These are phyloP conservation scores for Drosophila pegasa DNA, from an alignment of 2,888 invertebrate genomes.

Conservation along the genomic window DNA sequence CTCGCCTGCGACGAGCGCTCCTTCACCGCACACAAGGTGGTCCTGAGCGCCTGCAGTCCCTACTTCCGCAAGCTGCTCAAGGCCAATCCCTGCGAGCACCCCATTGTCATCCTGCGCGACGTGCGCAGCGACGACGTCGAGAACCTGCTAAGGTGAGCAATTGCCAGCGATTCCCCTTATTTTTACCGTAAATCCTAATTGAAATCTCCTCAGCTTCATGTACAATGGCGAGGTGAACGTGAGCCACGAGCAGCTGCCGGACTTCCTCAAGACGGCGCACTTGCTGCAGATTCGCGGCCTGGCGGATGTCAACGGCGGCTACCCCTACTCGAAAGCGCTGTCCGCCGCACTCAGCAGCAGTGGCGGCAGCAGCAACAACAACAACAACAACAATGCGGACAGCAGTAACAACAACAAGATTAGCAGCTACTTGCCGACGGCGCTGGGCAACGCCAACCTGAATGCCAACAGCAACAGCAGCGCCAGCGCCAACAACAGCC, in stretches of 20 bases:
- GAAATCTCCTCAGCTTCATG: slow-evolving; percentile 90
- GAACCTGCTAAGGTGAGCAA: slow-evolving; percentile 90
- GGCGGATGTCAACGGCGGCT: slow-evolving; percentile 89
- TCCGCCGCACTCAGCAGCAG: slow-evolving; percentile 64
- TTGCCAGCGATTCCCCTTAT: not conserved
- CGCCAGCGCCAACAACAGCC: slow-evolving; percentile 39
- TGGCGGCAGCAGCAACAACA: slow-evolving; percentile 59
- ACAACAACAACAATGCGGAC: slow-evolving; percentile 64
- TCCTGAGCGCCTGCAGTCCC: slow-evolving; percentile 96
- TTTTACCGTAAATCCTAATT: not conserved
- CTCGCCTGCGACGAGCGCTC: slow-evolving; percentile 95
- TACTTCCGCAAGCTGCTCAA: slow-evolving; percentile 95
- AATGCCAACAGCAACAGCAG: slow-evolving; percentile 39
- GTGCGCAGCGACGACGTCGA: slow-evolving; percentile 94
- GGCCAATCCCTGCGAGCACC: slow-evolving; percentile 96
- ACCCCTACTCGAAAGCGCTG: slow-evolving; percentile 69
- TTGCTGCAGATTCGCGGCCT: slow-evolving; percentile 94
- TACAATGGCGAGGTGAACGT: slow-evolving; percentile 96
- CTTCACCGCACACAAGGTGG: slow-evolving; percentile 95
- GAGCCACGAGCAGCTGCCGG: slow-evolving; percentile 93
- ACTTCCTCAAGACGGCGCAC: slow-evolving; percentile 94
- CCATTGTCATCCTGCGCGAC: slow-evolving; percentile 94
- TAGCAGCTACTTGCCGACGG: slow-evolving; percentile 70
- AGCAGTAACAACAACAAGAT: slow-evolving; percentile 63
- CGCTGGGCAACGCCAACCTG: slow-evolving; percentile 59